Evolutionary conservation across 2,113 vertebrate genomes (phyloP), one percentile per base, ranked within the genome.

Genomic region (Phrynosoma blainvillii): DNA sequence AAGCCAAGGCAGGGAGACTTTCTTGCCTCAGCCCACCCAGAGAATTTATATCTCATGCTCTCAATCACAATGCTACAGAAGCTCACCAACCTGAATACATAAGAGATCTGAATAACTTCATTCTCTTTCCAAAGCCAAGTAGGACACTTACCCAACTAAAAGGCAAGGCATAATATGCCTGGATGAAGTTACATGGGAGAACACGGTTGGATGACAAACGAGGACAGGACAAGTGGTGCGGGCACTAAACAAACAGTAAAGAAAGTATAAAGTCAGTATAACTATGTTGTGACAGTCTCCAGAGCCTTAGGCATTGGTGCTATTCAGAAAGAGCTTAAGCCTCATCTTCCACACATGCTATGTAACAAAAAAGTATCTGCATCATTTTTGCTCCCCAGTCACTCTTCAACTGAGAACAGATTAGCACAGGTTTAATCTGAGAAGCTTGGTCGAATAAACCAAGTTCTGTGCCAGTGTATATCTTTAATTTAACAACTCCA

Each of bases 111-210:
- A 62, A 2, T 16, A 5, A 25, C 32, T 23, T 40, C 18, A 62
- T 2, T 4, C 30, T 78, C 42, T 21, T 70, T 25, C 36, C 25
- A 42, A 88, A 76, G 16, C 1, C 16, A n/a, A 21, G 54, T 9
- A 32, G 10, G 65, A 68, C 87, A 94, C 97, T 96, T 89, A 98
- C 98, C 96, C 95, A 94, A 1, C 88, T 84, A 85, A 98, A 95
- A 78, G 96, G 94, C 82, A 98, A 95, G 25, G 98, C 96, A 4
- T 95, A 86, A 91, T 98, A 98, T 9, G 82, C 71, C 93, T 98
- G 98, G 62, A 94, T 90, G 94, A 98, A 98, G 95, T 98, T 99
- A 90, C 98, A 98, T 54, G 98, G 98, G 32, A 95, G 27, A 25
- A 89, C 12, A 16, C 70, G 86, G 25, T 91, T 70, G 10, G 32